Evolutionary conservation across 2,113 vertebrate species (phyloP), one percentile per base, ranked within the genome.

Genomic region (Chlorodrepanis virens): DNA sequence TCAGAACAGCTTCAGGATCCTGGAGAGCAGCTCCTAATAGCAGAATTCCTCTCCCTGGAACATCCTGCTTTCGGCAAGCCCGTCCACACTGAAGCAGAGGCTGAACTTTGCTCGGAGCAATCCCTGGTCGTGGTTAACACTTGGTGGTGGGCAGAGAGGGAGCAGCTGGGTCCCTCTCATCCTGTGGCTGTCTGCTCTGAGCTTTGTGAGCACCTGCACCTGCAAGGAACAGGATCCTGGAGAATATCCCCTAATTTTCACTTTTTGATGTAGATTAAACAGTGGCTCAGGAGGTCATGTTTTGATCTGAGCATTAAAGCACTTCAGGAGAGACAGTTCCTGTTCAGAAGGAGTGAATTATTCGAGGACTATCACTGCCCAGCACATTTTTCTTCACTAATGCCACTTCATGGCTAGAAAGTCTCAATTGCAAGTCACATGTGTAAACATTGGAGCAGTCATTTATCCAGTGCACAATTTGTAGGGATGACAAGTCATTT

Each of bases 401-500:
- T 53, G 63, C 29, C 78, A 47, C 70, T 87, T 90, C 3, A 2
- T 35, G 79, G 52, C 39, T 88, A 57, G 53, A 74, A 95, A 78
- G 52, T 75, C 88, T 95, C 85, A 88, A 71, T 54, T 86, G 77
- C 72, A 63, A 83, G 81, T 80, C 67, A 81, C 23, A 37, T 18
- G 14, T 68, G 75, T 71, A 89, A 96, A 87, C 70, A 75, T 22
- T 71, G 78, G 83, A 68, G 65, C 78, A 83, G 68, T 65, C 86
- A 78, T 96, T 83, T 78, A 52, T 91, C 95, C 53, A 27, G 67
- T 22, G 87, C 54, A 65, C 93, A 78, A 27, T 93, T 92, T 75
- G 71, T 87, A 92, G 94, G 83, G 71, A 53, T 80, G 90, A 83
- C 77, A 80, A 83, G 77, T 87, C 91, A 97, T 96, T 95, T 94